Evolutionary conservation across 37 sponge, comb jelly and placozoan species (phyloP).

Genomic region (Ianthella basta): DNA sequence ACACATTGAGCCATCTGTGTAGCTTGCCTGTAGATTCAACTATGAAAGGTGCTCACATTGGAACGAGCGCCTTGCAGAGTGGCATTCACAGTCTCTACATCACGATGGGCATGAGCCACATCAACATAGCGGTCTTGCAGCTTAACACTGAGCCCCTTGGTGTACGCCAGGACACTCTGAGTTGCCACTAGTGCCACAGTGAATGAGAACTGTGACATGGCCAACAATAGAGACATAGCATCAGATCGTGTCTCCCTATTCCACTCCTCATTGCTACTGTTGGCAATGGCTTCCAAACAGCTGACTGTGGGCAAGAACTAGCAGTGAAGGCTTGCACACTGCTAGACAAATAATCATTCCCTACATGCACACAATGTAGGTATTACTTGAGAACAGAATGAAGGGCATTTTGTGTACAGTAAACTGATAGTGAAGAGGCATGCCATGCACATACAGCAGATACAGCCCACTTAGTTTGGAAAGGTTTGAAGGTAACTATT

Average conservation of each 20-base stretch:
- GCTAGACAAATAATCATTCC: too few relatives aligned
- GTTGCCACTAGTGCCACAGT: conserved; percentile 40
- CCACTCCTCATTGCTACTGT: conserved; percentile 38
- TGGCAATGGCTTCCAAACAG: conserved; percentile 46
- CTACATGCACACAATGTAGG: too few relatives aligned
- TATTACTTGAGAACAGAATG: too few relatives aligned
- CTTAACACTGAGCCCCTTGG: conserved; percentile 63
- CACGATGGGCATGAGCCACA: conserved; percentile 56
- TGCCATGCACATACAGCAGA: too few relatives aligned
- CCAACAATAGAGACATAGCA: conserved; percentile 52
- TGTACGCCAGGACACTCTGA: conserved; percentile 48
- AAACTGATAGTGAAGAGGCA: too few relatives aligned
- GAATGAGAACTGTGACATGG: conserved; percentile 66
- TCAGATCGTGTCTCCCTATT: conserved; percentile 67
- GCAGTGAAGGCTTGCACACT: too few relatives aligned
- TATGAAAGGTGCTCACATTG: conserved; percentile 43
- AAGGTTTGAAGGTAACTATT: too few relatives aligned
- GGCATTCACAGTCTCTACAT: conserved; percentile 48
- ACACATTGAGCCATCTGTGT: conserved; percentile 19
- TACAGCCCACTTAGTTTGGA: too few relatives aligned
- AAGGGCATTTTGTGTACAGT: too few relatives aligned
- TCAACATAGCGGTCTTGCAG: conserved; percentile 62
- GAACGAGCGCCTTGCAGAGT: conserved; percentile 28
- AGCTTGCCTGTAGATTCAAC: conserved; percentile 32
- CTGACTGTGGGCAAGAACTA: background rate